Evolutionary conservation across 92 coral and sea anemone species (phyloP).

Genomic region (Heliopora coerulea): DNA sequence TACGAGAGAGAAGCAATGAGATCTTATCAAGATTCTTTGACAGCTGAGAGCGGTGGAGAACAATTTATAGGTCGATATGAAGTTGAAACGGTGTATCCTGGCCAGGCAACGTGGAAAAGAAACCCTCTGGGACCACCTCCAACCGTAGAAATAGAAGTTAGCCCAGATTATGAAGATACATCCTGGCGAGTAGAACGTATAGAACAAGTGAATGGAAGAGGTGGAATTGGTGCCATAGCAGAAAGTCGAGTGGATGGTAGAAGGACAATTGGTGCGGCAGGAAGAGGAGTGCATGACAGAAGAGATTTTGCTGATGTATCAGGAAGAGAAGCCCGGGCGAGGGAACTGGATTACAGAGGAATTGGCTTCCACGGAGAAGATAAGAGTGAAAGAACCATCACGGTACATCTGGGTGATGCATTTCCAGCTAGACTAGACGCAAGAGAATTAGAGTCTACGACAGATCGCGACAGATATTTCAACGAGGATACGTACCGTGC

Average conservation of each 20-base stretch:
- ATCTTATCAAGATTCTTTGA: constrained; percentile 4
- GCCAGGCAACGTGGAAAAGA: neutral
- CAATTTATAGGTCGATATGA: constrained; percentile 27
- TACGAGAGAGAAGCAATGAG: constrained; percentile 14
- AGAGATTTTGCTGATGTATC: neutral
- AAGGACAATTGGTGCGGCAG: neutral
- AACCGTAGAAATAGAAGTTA: constrained; percentile 7
- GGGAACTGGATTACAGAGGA: neutral
- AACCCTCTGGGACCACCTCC: constrained; percentile 35
- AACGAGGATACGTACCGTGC: constrained; percentile 33
- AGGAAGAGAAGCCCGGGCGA: neutral
- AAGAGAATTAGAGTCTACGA: constrained; percentile 5
- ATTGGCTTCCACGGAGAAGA: neutral
- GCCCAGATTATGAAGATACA: constrained; percentile 3
- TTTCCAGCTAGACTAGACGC: constrained; percentile 29
- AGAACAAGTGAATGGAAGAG: constrained; percentile 4
- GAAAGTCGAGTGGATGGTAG: neutral
- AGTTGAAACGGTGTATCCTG: neutral
- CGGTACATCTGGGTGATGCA: constrained; percentile 21
- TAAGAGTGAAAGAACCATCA: neutral
- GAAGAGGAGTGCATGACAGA: constrained; percentile 5
- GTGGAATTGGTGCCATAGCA: neutral
- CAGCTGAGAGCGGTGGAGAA: neutral
- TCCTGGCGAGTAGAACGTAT: constrained; percentile 30
- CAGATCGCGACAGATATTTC: constrained; percentile 19